Evolutionary conservation across 1,140 invertebrate genomes (phyloP).

Genomic region (Linepithema humile): DNA sequence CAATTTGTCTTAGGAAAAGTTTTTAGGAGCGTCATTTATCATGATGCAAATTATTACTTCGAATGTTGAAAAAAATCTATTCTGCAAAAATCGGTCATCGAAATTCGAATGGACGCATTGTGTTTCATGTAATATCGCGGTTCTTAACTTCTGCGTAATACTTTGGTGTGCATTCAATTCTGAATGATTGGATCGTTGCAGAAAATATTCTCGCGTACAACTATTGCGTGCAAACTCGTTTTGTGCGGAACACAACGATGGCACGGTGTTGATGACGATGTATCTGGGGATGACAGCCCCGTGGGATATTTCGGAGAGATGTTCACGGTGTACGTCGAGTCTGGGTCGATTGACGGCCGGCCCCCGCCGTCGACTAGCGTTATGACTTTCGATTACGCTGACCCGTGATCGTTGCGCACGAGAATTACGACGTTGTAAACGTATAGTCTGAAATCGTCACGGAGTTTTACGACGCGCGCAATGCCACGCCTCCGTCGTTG

Average conservation of each 20-base stretch:
- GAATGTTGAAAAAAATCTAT: neutral
- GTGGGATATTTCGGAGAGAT: conserved; percentile 24
- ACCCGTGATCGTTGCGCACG: neutral
- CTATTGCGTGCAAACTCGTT: neutral
- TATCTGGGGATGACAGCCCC: conserved; percentile 6
- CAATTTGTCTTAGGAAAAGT: no score
- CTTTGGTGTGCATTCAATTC: neutral
- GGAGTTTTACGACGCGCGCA: neutral
- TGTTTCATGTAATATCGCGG: neutral
- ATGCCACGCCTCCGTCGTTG: neutral
- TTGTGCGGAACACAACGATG: neutral
- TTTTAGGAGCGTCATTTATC: no score
- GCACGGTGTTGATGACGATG: neutral
- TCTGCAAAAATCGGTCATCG: no score
- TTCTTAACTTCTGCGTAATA: neutral
- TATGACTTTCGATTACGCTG: conserved; percentile 27
- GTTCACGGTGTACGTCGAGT: neutral
- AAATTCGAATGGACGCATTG: neutral
- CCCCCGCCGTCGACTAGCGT: neutral
- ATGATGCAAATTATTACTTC: no score
- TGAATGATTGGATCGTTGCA: neutral
- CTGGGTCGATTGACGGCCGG: neutral
- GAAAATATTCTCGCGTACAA: conserved; percentile 1
- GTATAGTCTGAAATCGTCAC: neutral
- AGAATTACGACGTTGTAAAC: conserved; percentile 14